Evolutionary conservation across 2,797 vertebrate species (phyloP).

Genomic region (Brachymystax lenok): DNA sequence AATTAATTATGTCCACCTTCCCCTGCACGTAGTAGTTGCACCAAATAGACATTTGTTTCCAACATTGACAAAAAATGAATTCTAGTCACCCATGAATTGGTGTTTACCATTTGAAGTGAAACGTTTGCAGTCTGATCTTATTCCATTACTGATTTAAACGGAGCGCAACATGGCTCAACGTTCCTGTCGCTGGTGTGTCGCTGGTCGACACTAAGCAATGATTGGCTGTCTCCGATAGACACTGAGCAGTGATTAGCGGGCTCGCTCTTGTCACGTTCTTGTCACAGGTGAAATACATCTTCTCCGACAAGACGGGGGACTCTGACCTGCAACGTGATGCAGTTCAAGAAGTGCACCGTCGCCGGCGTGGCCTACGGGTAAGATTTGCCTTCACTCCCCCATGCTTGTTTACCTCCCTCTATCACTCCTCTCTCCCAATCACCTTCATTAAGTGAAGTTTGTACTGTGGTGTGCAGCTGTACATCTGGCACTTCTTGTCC

Average conservation of each 20-base stretch:
- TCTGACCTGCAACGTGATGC: slow-evolving; percentile 97
- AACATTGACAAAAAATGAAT: too few relatives aligned
- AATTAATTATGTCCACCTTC: not conserved
- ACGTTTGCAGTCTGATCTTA: not conserved
- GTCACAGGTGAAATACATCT: slow-evolving; percentile 96
- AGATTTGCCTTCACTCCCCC: slow-evolving; percentile 30
- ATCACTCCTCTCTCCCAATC: slow-evolving; percentile 33
- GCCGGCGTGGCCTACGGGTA: slow-evolving; percentile 96
- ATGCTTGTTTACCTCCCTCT: slow-evolving; percentile 2
- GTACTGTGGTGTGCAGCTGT: slow-evolving; percentile 49
- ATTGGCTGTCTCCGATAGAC: slow-evolving; percentile 10
- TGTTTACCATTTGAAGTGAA: not conserved
- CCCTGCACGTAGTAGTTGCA: slow-evolving; percentile 1
- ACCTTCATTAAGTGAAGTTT: slow-evolving; percentile 62
- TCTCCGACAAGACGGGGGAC: slow-evolving; percentile 99
- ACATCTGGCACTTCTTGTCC: slow-evolving; percentile 61
- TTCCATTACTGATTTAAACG: slow-evolving; percentile 2
- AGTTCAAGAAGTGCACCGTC: slow-evolving; percentile 98
- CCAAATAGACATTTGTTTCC: not conserved
- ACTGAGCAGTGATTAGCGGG: not conserved
- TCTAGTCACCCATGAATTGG: not conserved
- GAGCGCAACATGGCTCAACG: not conserved
- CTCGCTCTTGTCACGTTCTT: slow-evolving; percentile 4
- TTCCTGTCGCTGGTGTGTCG: not conserved
- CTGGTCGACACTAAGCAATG: slow-evolving; percentile 6